phyloP scores from a whole-genome alignment of 1,140 invertebrate genomes.

The Zaprionus tsacasi region DNA sequence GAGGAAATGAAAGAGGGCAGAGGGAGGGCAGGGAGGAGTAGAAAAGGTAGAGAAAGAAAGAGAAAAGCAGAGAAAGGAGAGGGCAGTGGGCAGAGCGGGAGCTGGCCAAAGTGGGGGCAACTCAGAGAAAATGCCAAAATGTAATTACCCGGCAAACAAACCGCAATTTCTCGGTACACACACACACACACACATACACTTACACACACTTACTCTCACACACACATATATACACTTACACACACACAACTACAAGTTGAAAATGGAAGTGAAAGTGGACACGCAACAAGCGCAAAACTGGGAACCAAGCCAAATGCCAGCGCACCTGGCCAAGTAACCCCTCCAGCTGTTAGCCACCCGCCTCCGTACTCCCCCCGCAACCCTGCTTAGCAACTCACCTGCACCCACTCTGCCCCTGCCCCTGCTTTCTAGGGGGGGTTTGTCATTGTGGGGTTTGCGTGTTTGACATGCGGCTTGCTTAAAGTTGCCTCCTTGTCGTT shows the following conservation, averaged over 20 bases:
- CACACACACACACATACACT: constrained; percentile 37
- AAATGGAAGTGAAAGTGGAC: constrained; percentile 81
- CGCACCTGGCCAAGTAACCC: constrained; percentile 24
- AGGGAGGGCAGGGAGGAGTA: background rate
- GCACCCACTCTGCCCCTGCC: background rate
- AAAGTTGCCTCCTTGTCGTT: constrained; percentile 43
- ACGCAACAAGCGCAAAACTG: constrained; percentile 74
- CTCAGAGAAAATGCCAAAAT: constrained; percentile 76
- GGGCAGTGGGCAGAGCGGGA: background rate
- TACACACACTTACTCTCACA: background rate
- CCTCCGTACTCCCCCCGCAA: too few species aligned
- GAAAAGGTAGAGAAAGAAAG: background rate
- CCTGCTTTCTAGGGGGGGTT: constrained; percentile 8
- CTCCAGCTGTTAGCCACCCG: constrained; percentile 1
- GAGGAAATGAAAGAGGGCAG: constrained; percentile 4
- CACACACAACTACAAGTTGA: constrained; percentile 34
- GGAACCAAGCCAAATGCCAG: constrained; percentile 53
- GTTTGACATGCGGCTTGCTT: constrained; percentile 65
- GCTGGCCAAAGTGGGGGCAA: background rate
- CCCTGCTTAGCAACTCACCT: background rate
- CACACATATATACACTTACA: too few species aligned
- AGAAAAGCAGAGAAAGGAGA: background rate
- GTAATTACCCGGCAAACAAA: constrained; percentile 82
- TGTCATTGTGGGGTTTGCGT: constrained; percentile 75
- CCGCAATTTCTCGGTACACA: constrained; percentile 79